Conservation (phyloP, 2,113 vertebrate genomes). For the Takifugu flavidus region DNA sequence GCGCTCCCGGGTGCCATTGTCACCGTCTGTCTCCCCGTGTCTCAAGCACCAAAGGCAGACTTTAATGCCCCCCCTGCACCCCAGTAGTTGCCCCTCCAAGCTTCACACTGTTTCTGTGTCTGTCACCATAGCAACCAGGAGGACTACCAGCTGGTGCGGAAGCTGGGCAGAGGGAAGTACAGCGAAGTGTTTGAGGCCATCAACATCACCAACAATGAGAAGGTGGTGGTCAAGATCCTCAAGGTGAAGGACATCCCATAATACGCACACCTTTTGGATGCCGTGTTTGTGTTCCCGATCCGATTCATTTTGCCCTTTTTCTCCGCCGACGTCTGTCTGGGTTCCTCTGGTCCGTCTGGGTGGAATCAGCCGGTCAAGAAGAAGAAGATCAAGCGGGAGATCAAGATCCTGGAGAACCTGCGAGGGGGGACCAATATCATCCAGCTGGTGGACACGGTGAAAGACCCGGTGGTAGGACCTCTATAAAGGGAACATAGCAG, state of each 20-base stretch:
- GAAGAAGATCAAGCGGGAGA: conserved; percentile 99
- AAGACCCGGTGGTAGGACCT: conserved; percentile 92
- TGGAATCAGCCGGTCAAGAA: conserved; percentile 92
- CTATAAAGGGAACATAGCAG: neutral
- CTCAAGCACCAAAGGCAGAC: too few relatives aligned
- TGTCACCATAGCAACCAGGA: conserved; percentile 90
- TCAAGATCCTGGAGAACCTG: conserved; percentile 98
- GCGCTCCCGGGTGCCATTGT: too few relatives aligned
- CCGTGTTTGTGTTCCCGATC: too few relatives aligned
- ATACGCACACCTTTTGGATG: too few relatives aligned
- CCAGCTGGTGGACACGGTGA: conserved; percentile 95
- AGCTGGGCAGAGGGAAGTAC: conserved; percentile 97
- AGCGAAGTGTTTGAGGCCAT: conserved; percentile 99
- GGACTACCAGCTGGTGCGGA: conserved; percentile 97
- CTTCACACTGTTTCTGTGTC: conserved; percentile 22
- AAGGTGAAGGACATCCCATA: conserved; percentile 80
- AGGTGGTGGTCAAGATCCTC: conserved; percentile 97
- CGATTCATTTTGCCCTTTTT: neutral
- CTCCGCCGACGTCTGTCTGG: neutral
- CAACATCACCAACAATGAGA: conserved; percentile 99
- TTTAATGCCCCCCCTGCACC: neutral
- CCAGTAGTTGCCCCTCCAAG: neutral
- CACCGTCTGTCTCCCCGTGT: too few relatives aligned
- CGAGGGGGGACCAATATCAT: conserved; percentile 98
- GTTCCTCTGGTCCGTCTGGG: neutral